Base-by-base conservation (phyloP, 2,888 invertebrate genomes). In the Gastracanthus pulcherrimus region DNA sequence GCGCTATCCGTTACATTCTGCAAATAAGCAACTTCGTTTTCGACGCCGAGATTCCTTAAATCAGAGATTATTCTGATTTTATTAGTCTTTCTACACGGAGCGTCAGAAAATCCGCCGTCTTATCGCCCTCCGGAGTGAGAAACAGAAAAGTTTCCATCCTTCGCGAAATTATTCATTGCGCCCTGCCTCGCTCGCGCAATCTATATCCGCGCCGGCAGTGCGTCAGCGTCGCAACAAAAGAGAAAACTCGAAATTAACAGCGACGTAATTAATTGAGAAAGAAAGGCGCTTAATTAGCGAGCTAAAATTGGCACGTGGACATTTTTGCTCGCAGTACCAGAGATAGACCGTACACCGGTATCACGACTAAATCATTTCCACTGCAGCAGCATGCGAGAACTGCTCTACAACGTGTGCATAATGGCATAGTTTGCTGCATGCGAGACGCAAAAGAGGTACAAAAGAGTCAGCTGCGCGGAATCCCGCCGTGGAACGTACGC, bases 251-350 rank as follows among this genome's bases (percentile, higher is more conserved):
- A 48, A n/a, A 11, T 3, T 4, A 19, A 26, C 0, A 45, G 23
- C 67, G 2, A 29, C n/a, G 45, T n/a, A n/a, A 55, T 55, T 55
- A 55, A 70, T 70, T 31, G 19, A 6, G 23, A 23, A 31, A 70
- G 36, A 7, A 36, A 36, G 31, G 23, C 2, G n/a, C n/a, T 55
- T 55, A 70, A 70, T 70, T 70, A 70, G 55, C 70, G 36, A 13
- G 70, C 70, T 51, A 55, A 70, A 70, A 55, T 70, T 70, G 36
- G n/a, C 55, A 23, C 26, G 16, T 2, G 16, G 26, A 2, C 1
- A 19, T 6, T 34, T 62, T 58, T 23, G 2, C 51, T 19, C 7
- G 6, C 31, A 62, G n/a, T n/a, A n/a, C n/a, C n/a, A n/a, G n/a
- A n/a, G n/a, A n/a, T n/a, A n/a, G n/a, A n/a, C n/a, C n/a, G n/a